Percentiles rank a stretch among this genome's conserved stretches.
Evolutionary conservation across 2,113 vertebrate genomes (phyloP).

Genomic region (Girardinichthys multiradiatus): DNA sequence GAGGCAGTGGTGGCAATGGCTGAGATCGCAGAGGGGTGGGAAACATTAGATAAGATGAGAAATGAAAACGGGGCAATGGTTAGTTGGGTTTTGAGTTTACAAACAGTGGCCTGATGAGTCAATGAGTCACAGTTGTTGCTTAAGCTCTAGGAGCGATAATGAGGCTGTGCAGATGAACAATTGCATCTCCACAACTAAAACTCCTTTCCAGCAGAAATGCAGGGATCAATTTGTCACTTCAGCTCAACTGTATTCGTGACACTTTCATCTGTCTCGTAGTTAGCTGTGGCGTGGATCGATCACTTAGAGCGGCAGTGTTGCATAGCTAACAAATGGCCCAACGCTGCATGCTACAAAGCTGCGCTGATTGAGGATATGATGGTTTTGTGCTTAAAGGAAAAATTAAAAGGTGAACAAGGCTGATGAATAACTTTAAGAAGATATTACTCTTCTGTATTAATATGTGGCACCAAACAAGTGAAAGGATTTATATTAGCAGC

Average conservation of each 20-base stretch:
- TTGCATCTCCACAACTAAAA: conserved; percentile 62
- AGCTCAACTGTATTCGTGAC: conserved; percentile 71
- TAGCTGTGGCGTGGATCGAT: conserved; percentile 72
- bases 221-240: conserved; percentile 69
- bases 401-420: conserved; percentile 63
- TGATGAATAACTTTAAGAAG: conserved; percentile 40
- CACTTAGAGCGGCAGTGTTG: conserved; percentile 61
- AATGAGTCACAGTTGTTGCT: conserved; percentile 65
- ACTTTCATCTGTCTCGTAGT: conserved; percentile 77
- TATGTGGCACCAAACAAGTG: conserved; percentile 31
- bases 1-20: neutral
- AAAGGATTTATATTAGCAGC: conserved; percentile 43
- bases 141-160: conserved; percentile 62
- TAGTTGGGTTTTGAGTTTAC: conserved; percentile 65
- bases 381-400: conserved; percentile 41
- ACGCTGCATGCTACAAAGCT: conserved; percentile 32
- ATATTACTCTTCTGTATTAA: conserved; percentile 38
- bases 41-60: conserved; percentile 58
- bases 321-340: conserved; percentile 66
- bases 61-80: conserved; percentile 48
- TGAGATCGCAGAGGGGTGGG: conserved; percentile 47
- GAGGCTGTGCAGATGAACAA: conserved; percentile 65
- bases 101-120: conserved; percentile 71
- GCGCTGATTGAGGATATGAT: conserved; percentile 49
- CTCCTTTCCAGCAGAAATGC: conserved; percentile 54